A percentile compares a stretch with the other conserved stretches of the same genome.
phyloP scores from a whole-genome alignment of 2,113 vertebrate species.

The Bungarus multicinctus region DNA sequence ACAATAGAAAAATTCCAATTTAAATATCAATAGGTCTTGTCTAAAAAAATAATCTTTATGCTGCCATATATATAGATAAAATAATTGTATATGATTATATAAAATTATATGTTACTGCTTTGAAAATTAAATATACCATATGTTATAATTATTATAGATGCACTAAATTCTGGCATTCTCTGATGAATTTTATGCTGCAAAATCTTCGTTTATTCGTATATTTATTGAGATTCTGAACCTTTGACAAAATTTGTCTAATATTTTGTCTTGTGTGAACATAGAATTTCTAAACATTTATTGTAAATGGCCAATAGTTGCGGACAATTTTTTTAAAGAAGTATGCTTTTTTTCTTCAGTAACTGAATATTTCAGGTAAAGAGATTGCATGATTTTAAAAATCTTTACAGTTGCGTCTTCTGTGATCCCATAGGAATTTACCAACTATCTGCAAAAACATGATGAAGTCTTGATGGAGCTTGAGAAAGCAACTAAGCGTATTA shows the following conservation, averaged over 20 bases:
- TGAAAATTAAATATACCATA: background rate
- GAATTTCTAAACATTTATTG: background rate
- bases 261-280: background rate
- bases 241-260: background rate
- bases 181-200: background rate
- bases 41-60: background rate
- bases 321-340: background rate
- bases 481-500: constrained; percentile 79
- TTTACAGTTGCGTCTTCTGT: background rate
- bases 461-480: constrained; percentile 88
- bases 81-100: background rate
- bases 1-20: background rate
- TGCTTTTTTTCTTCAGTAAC: background rate
- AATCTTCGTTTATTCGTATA: background rate
- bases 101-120: background rate
- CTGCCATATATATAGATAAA: background rate
- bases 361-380: background rate
- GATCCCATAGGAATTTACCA: constrained; percentile 76
- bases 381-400: background rate
- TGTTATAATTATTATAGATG: background rate
- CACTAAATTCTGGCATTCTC: no score
- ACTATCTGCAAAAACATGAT: constrained; percentile 83
- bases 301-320: background rate
- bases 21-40: background rate
- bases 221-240: background rate